A percentile compares a stretch with the other conserved stretches of the same genome.
phyloP scores from a whole-genome alignment of 2,888 invertebrate species.

The Apodemia zela region DNA sequence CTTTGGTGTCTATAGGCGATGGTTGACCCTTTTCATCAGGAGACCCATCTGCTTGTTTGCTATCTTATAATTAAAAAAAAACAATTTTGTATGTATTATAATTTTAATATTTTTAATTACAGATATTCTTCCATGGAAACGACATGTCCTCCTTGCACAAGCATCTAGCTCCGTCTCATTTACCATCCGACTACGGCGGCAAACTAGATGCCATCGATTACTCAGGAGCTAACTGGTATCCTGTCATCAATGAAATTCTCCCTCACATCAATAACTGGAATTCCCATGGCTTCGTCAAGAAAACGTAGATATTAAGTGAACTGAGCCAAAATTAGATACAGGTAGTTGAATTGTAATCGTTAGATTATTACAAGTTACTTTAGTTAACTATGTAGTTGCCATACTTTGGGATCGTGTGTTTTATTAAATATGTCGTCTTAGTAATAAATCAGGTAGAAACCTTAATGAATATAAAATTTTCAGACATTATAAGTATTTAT shows the following conservation, averaged over 20 bases:
- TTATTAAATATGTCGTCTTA: neutral
- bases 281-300: conserved; percentile 82
- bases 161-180: conserved; percentile 82
- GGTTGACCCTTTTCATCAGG: too few relatives aligned
- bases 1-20: too few relatives aligned
- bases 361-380: neutral
- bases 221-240: conserved; percentile 88
- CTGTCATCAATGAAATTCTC: conserved; percentile 82
- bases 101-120: conserved; percentile 39
- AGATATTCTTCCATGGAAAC: conserved; percentile 91
- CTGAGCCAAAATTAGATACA: conserved; percentile 6
- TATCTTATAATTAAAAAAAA: too few relatives aligned
- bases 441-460: neutral
- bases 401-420: conserved; percentile 11
- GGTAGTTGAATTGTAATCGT: conserved; percentile 15
- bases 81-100: too few relatives aligned
- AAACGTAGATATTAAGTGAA: conserved; percentile 43
- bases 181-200: conserved; percentile 90
- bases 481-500: too few relatives aligned
- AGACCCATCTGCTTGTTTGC: too few relatives aligned
- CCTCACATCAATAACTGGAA: conserved; percentile 86
- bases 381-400: conserved; percentile 15
- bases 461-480: too few relatives aligned
- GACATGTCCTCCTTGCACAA: conserved; percentile 90
- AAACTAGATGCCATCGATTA: conserved; percentile 87